Conservation (phyloP, 1,140 invertebrate species). For the Akabosia matsudoensis region DNA sequence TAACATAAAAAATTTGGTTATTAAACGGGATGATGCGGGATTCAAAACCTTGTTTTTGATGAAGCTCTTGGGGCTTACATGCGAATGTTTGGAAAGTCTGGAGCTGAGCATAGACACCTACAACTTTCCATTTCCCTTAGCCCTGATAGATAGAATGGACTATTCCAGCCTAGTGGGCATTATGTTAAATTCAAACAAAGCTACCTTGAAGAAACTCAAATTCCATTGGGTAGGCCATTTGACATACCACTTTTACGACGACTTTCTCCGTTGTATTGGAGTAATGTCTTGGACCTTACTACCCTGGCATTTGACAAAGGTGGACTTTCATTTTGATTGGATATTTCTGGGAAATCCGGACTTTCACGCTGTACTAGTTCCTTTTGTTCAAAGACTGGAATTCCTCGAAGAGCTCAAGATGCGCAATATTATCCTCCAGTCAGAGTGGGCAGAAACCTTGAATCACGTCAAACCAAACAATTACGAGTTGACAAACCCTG, state of each 20-base stretch:
- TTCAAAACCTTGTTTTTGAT: conserved; percentile 10
- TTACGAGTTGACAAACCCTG: background rate
- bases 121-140: background rate
- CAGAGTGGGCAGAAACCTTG: conserved; percentile 1
- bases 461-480: background rate
- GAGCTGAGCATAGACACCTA: conserved; percentile 12
- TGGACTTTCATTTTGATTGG: conserved; percentile 38
- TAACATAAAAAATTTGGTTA: background rate
- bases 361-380: conserved; percentile 28
- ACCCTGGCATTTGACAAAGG: conserved; percentile 22
- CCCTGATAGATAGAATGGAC: conserved; percentile 25
- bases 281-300: background rate
- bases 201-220: conserved; percentile 22
- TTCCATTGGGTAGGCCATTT: conserved; percentile 25
- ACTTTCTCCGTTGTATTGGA: conserved; percentile 12
- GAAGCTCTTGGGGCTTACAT: conserved; percentile 21
- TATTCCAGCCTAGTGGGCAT: conserved; percentile 24
- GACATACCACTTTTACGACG: conserved; percentile 27
- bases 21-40: background rate
- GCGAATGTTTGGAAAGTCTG: conserved; percentile 22
- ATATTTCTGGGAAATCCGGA: conserved; percentile 29
- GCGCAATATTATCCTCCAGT: conserved; percentile 33
- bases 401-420: conserved; percentile 29
- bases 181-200: conserved; percentile 10
- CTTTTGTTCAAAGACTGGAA: conserved; percentile 30